phyloP scores from a whole-genome alignment of 2,888 invertebrate species.

The Apodemia mormo region DNA sequence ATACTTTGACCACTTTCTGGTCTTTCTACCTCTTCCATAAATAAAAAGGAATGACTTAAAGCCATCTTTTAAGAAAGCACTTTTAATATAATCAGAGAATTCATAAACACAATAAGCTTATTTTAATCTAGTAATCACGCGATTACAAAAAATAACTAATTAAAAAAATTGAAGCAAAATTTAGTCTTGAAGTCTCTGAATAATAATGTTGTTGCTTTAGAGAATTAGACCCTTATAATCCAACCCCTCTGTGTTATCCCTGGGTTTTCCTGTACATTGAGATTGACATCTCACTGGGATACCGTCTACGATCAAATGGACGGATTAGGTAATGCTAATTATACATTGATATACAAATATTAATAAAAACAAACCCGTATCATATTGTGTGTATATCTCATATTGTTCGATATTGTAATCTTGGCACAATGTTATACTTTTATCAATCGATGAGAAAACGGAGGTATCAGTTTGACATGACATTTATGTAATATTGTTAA shows the following conservation, averaged over 20 bases:
- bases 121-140: background rate
- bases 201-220: constrained; percentile 59
- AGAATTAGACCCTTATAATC: constrained; percentile 77
- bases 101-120: background rate
- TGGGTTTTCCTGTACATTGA: constrained; percentile 12
- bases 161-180: constrained; percentile 59
- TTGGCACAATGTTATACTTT: no score
- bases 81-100: background rate
- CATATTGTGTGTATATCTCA: no score
- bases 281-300: constrained; percentile 1
- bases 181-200: constrained; percentile 59
- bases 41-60: no score
- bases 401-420: no score
- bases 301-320: background rate
- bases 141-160: background rate
- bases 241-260: background rate
- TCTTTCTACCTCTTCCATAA: no score
- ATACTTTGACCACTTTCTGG: no score
- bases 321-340: no score
- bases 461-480: no score
- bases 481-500: no score
- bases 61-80: background rate
- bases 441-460: no score
- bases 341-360: no score
- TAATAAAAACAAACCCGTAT: no score